phyloP scores from a whole-genome alignment of 2,888 invertebrate genomes.

The Macaria notata region DNA sequence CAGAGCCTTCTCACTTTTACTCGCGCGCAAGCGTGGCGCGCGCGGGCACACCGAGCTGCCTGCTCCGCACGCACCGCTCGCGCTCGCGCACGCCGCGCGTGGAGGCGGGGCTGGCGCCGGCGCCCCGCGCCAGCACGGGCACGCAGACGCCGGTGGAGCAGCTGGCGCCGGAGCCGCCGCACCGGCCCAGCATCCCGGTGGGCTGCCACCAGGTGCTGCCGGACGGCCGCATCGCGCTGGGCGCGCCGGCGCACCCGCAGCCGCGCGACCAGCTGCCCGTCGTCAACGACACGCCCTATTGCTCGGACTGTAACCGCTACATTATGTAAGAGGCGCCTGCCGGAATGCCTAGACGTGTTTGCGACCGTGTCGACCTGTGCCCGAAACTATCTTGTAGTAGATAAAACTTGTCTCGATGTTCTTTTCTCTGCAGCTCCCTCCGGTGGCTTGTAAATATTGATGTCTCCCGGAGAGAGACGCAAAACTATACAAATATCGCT shows the following conservation, averaged over 20 bases:
- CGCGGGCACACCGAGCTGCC: conserved; percentile 84
- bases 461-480: conserved; percentile 36
- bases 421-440: conserved; percentile 49
- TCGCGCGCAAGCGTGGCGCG: conserved; percentile 90
- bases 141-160: conserved; percentile 60
- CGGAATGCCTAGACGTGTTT: conserved; percentile 76
- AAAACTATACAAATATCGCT: conserved; percentile 22
- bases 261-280: conserved; percentile 60
- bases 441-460: conserved; percentile 33
- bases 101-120: conserved; percentile 66
- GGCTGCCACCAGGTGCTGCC: conserved; percentile 77
- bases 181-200: conserved; percentile 79
- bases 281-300: conserved; percentile 84
- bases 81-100: conserved; percentile 70
- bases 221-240: conserved; percentile 77
- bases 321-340: conserved; percentile 90
- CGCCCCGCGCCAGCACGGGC: conserved; percentile 67
- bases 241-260: conserved; percentile 57
- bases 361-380: conserved; percentile 81
- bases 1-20: conserved; percentile 85
- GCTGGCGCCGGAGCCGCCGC: conserved; percentile 60
- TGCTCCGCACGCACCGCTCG: conserved; percentile 75
- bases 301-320: conserved; percentile 92
- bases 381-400: conserved; percentile 62
- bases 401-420: conserved; percentile 53